phyloP scores from a whole-genome alignment of 2,888 invertebrate genomes.

The Axea sp. region DNA sequence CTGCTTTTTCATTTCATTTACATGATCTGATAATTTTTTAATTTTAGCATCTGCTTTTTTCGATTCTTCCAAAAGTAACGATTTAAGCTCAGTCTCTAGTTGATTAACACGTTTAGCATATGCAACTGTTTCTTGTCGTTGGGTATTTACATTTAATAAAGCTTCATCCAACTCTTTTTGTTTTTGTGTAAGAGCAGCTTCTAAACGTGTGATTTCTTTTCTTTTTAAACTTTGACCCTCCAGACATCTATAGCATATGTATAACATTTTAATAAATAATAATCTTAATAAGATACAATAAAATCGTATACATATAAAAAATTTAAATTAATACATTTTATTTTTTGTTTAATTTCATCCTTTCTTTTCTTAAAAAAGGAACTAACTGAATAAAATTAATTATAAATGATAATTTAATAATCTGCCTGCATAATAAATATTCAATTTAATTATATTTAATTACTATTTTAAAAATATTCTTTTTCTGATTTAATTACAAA shows the following conservation, averaged over 20 bases:
- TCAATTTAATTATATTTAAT: too few species aligned
- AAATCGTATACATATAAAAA: too few species aligned
- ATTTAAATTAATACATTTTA: too few species aligned
- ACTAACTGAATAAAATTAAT: too few species aligned
- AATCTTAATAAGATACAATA: too few species aligned
- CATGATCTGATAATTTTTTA: constrained; percentile 72
- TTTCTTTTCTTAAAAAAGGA: too few species aligned
- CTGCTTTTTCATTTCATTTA: constrained; percentile 71
- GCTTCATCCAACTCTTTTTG: constrained; percentile 77
- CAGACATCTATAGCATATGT: constrained; percentile 73
- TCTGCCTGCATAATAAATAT: too few species aligned
- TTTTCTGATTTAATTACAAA: too few species aligned
- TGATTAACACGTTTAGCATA: constrained; percentile 73
- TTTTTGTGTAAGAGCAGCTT: constrained; percentile 75
- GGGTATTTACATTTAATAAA: constrained; percentile 66
- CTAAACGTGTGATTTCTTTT: constrained; percentile 80
- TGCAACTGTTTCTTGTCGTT: constrained; percentile 70
- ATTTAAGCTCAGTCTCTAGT: constrained; percentile 74
- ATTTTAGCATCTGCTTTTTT: constrained; percentile 73
- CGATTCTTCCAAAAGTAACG: constrained; percentile 73
- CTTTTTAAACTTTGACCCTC: constrained; percentile 79
- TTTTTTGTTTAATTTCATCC: too few species aligned
- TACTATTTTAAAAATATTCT: too few species aligned
- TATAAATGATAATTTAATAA: too few species aligned
- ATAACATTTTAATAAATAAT: background rate